phyloP scores from a whole-genome alignment of 2,113 vertebrate genomes.

The Alouatta palliata region DNA sequence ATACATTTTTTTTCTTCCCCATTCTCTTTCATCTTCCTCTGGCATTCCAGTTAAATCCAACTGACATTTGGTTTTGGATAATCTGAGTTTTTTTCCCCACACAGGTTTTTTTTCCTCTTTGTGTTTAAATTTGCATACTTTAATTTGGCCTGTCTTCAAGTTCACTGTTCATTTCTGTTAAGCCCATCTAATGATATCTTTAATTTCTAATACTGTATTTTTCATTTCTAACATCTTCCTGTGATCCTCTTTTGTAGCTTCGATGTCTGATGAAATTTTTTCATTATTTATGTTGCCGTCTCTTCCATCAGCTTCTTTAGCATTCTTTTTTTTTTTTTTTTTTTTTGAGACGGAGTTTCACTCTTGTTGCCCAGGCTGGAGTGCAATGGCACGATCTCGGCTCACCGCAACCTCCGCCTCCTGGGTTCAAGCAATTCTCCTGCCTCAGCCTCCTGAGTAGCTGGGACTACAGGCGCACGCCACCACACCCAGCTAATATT shows the following conservation, averaged over 20 bases:
- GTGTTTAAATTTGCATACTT: constrained; percentile 7
- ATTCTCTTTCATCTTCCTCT: background rate
- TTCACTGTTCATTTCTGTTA: constrained; percentile 14
- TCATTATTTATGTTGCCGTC: background rate
- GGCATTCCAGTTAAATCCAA: background rate
- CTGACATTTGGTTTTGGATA: constrained; percentile 28
- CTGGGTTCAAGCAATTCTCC: too few relatives aligned
- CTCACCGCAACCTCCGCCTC: too few relatives aligned
- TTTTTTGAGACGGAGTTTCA: too few relatives aligned
- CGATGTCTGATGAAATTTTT: background rate
- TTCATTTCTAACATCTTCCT: constrained; percentile 22
- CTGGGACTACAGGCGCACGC: too few relatives aligned
- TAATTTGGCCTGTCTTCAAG: constrained; percentile 6
- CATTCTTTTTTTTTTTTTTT: too few relatives aligned
- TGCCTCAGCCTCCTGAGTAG: too few relatives aligned
- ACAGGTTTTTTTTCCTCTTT: background rate
- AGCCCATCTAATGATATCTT: constrained; percentile 7
- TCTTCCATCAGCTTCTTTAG: background rate
- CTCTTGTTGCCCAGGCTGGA: too few relatives aligned
- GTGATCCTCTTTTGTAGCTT: background rate
- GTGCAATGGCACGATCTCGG: too few relatives aligned
- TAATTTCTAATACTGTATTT: constrained; percentile 31
- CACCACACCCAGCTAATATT: too few relatives aligned
- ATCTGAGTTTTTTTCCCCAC: background rate
- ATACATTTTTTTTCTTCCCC: background rate